Evolutionary conservation across 2,888 invertebrate species (phyloP).

Genomic region (Eulithis testata): DNA sequence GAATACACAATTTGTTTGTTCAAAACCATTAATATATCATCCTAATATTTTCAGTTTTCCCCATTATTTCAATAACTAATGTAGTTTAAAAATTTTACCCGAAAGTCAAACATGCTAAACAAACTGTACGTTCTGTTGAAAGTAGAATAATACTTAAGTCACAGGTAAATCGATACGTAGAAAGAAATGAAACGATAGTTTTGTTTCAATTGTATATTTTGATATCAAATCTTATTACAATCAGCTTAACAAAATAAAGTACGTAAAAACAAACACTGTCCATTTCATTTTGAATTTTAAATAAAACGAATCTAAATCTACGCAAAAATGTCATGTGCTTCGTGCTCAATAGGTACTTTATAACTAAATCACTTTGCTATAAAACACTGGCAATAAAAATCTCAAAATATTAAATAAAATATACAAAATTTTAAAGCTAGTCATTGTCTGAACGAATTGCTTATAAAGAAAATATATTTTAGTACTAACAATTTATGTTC

Average conservation of each 20-base stretch:
- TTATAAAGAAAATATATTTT: neutral
- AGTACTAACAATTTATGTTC: neutral
- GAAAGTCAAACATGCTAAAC: too few relatives aligned
- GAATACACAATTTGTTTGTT: too few relatives aligned
- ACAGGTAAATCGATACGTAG: too few relatives aligned
- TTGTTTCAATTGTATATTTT: conserved; percentile 81
- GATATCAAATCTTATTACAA: conserved; percentile 79
- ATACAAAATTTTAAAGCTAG: conserved; percentile 10
- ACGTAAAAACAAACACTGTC: conserved; percentile 33
- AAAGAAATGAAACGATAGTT: conserved; percentile 4
- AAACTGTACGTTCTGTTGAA: too few relatives aligned
- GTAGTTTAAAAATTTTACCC: too few relatives aligned
- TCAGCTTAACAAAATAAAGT: conserved; percentile 69
- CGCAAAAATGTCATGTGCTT: conserved; percentile 52
- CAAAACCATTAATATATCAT: too few relatives aligned
- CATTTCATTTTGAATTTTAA: conserved; percentile 20
- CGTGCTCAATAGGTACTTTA: conserved; percentile 44
- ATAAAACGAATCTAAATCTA: conserved; percentile 35
- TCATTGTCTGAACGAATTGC: conserved; percentile 1
- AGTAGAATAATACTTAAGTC: too few relatives aligned
- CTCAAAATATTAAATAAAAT: conserved; percentile 14
- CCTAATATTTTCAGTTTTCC: too few relatives aligned
- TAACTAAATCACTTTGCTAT: conserved; percentile 8
- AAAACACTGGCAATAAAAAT: conserved; percentile 18
- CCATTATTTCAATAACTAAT: too few relatives aligned